Evolutionary conservation across 2,797 vertebrate species (phyloP), one percentile per base, ranked within the genome.

Genomic region (Petrocephalus schoutedeni): DNA sequence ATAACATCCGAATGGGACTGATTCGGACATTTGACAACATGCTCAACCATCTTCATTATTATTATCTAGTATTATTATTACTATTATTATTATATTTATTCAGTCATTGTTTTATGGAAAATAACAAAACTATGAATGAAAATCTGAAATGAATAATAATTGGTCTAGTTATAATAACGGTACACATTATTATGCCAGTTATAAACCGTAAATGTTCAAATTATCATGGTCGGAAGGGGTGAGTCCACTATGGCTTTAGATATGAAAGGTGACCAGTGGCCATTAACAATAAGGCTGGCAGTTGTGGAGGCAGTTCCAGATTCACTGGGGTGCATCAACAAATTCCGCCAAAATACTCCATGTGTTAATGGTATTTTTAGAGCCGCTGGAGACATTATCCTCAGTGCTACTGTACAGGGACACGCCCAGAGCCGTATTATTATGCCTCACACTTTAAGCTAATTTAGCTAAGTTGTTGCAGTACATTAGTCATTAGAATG

Each of bases 401-500:
- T 19, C 49, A 51, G 53, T 59, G 56, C 49, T 45, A 5, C 36
- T 87, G 61, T 2, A 82, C 71, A 74, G 77, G 71, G 49, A 53
- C 51, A 14, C 9, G 12, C 53, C 32, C 3, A 28, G 12, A 49
- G 41, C 16, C 6, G 16, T 74, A 74, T 67, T 64, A 89, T 88
- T 88, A 87, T 74, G 28, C 56, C 8, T 61, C 6, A 12, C 84
- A 84, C 86, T 64, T 88, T 88, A 32, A 58, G 74, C 87, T 32
- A 12, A 85, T 53, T 58, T 59, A 82, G 36, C 51, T 84, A 53
- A n/a, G 51, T 23, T 23, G 51, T 53, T 84, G 14, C 45, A 84
- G 54, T 84, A 54, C 23, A 8, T 49, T 54, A 23, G 86, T 53
- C 6, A 80, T 12, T 49, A 64, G 87, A 80, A 88, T 86, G 80